Percentiles rank a stretch among this genome's conserved stretches.
phyloP scores from a whole-genome alignment of 2,113 vertebrate genomes.

The Suricata suricatta region DNA sequence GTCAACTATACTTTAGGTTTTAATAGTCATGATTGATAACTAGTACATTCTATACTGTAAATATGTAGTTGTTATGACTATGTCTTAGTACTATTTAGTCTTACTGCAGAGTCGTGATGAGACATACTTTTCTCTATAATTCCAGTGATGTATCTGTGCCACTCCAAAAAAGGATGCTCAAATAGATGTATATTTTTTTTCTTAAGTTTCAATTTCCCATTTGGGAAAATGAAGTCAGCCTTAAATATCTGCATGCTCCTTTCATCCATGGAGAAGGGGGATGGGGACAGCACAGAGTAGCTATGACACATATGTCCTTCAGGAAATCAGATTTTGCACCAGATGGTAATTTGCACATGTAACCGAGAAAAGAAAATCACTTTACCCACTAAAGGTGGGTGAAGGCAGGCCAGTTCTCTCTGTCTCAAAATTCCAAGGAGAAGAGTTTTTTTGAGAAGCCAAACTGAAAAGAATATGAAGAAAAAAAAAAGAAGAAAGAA shows the following conservation, averaged over 20 bases:
- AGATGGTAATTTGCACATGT: background rate
- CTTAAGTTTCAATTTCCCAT: background rate
- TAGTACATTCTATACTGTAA: background rate
- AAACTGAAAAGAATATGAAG: background rate
- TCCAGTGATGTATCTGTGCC: background rate
- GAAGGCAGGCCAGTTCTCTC: background rate
- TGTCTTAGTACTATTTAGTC: background rate
- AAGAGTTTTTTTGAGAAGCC: background rate
- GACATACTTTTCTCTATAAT: background rate
- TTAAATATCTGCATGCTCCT: background rate
- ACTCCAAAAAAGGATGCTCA: background rate
- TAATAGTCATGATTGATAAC: background rate
- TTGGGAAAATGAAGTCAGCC: background rate
- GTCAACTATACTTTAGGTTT: background rate
- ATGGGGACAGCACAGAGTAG: background rate
- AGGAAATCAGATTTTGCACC: background rate
- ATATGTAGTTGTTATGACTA: background rate
- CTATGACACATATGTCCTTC: background rate
- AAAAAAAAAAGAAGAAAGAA: too few relatives aligned
- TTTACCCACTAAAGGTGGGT: background rate
- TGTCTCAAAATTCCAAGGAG: background rate
- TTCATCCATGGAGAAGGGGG: background rate
- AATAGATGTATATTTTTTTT: background rate
- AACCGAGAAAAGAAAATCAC: background rate
- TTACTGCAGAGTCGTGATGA: background rate